A percentile compares a stretch with the other conserved stretches of the same genome.
These are phyloP conservation scores for Bombus terrestris DNA, from an alignment of 1,140 invertebrate genomes.

Conservation along the genomic window DNA sequence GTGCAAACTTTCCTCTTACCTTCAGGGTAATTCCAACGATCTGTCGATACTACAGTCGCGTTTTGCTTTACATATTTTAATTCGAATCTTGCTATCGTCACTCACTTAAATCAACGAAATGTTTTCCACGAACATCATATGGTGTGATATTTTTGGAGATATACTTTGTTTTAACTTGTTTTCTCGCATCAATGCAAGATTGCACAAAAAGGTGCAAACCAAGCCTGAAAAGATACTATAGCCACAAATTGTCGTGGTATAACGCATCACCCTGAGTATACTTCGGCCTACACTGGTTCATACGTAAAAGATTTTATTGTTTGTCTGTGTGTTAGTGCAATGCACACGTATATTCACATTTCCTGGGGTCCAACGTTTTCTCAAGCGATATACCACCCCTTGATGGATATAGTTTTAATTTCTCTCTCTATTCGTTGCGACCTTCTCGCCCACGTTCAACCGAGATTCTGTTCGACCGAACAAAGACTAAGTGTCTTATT, in stretches of 20 bases:
- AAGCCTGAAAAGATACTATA: not conserved
- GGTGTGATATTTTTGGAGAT: not conserved
- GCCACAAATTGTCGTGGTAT: not conserved
- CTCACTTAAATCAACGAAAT: not conserved
- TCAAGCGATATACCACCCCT: not conserved
- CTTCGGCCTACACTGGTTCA: not conserved
- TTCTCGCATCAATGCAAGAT: not conserved
- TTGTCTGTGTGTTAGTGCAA: not conserved
- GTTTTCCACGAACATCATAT: not conserved
- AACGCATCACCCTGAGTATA: not conserved
- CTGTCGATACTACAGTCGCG: not conserved
- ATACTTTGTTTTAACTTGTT: not conserved
- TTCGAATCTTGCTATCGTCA: not conserved
- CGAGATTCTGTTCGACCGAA: not conserved
- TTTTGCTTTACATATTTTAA: not conserved
- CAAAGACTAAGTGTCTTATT: slow-evolving; percentile 14
- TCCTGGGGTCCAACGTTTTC: not conserved
- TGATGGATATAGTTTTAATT: not conserved
- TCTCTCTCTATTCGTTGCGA: slow-evolving; percentile 2
- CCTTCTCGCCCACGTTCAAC: slow-evolving; percentile 6
- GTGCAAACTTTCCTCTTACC: slow-evolving; percentile 88
- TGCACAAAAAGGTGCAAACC: not conserved
- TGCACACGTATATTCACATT: not conserved
- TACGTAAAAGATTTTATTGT: not conserved
- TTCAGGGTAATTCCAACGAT: slow-evolving; percentile 86